Conservation (phyloP, 2,888 invertebrate species). For the Choreutis nemorana region DNA sequence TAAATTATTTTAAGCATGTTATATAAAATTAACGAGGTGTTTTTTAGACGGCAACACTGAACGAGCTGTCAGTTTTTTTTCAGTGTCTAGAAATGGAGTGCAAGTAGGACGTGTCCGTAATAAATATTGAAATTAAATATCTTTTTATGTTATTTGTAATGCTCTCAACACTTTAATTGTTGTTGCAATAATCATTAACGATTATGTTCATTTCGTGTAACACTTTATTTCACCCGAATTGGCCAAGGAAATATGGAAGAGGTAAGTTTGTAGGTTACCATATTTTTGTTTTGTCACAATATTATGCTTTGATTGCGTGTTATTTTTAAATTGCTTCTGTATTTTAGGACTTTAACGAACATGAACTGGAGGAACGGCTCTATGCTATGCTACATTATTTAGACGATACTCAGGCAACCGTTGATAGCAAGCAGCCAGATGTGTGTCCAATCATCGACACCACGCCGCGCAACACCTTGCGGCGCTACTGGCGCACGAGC, state of each 20-base stretch:
- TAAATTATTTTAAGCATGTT: constrained; percentile 3
- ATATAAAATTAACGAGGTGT: constrained; percentile 2
- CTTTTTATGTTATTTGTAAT: constrained; percentile 49
- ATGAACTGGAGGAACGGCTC: constrained; percentile 54
- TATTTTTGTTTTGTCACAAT: constrained; percentile 48
- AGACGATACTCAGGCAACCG: constrained; percentile 39
- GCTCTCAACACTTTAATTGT: constrained; percentile 42
- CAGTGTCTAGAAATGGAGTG: constrained; percentile 38
- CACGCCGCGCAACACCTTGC: constrained; percentile 32
- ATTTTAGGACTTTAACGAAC: constrained; percentile 58
- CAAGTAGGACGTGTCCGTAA: constrained; percentile 47
- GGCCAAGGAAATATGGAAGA: constrained; percentile 54
- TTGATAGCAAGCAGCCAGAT: constrained; percentile 20
- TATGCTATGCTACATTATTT: constrained; percentile 58
- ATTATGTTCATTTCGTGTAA: constrained; percentile 56
- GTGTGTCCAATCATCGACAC: constrained; percentile 22
- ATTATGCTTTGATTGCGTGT: constrained; percentile 11
- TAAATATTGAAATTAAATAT: constrained; percentile 28
- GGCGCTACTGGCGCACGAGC: constrained; percentile 48
- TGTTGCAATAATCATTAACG: constrained; percentile 37
- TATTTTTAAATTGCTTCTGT: constrained; percentile 10
- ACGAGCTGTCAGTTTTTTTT: constrained; percentile 21
- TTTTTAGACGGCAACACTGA: no score
- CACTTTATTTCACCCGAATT: constrained; percentile 43
- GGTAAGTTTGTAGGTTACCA: constrained; percentile 40